Percentiles rank a stretch among this genome's conserved stretches.
These are phyloP conservation scores for Sula dactylatra DNA, from an alignment of 2,113 vertebrate genomes.

Conservation along the genomic window DNA sequence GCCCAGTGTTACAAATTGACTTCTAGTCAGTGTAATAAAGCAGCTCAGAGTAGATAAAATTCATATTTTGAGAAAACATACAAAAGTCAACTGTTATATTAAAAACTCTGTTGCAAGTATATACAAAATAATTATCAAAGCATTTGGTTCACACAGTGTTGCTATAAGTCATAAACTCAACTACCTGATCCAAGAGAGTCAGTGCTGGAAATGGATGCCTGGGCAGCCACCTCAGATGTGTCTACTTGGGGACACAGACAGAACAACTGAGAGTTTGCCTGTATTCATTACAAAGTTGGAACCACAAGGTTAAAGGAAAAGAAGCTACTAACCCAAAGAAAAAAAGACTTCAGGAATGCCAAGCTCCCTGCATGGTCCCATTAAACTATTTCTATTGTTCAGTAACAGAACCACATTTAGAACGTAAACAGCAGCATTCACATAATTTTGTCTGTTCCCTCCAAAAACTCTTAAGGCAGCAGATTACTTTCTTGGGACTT, in stretches of 20 bases:
- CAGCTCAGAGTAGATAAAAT: not conserved
- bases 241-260: not conserved
- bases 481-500: not conserved
- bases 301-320: not conserved
- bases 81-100: not conserved
- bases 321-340: not conserved
- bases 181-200: not conserved
- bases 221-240: not conserved
- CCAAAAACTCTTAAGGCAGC: not conserved
- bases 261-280: not conserved
- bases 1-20: not conserved
- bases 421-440: not conserved
- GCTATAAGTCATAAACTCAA: not conserved
- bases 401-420: not conserved
- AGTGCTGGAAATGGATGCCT: not conserved
- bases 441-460: not conserved
- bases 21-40: not conserved
- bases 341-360: accelerated
- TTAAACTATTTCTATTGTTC: not conserved
- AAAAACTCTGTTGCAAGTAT: not conserved
- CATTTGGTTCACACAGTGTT: not conserved
- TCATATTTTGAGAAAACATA: not conserved
- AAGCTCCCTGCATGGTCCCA: not conserved
- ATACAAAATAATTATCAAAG: not conserved
- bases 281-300: not conserved